phyloP scores from a whole-genome alignment of 2,113 vertebrate species.

The Pomatostomus ruficeps region DNA sequence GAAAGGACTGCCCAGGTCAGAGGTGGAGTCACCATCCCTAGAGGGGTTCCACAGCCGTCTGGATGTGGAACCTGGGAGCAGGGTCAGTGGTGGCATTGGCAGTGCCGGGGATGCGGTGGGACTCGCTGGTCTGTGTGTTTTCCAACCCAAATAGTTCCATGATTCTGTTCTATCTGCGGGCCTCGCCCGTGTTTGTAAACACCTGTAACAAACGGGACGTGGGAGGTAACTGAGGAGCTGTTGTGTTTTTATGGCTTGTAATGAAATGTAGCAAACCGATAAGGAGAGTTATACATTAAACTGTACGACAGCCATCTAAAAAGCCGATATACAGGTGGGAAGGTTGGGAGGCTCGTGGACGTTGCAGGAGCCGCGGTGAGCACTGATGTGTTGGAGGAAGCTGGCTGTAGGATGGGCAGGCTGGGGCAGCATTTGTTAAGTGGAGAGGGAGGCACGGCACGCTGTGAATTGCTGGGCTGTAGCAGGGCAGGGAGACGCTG shows the following conservation, averaged over 20 bases:
- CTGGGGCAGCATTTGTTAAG: not conserved
- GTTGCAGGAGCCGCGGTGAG: rapidly evolving
- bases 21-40: not conserved
- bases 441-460: rapidly evolving
- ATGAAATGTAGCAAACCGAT: not conserved
- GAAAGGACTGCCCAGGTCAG: not conserved
- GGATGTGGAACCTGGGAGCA: not conserved
- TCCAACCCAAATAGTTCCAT: rapidly evolving
- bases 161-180: not conserved
- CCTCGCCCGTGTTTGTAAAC: not conserved
- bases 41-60: not conserved
- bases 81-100: not conserved
- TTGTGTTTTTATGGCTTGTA: rapidly evolving
- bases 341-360: rapidly evolving
- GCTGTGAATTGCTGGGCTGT: rapidly evolving
- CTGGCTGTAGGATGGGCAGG: not conserved
- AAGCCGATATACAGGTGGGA: rapidly evolving
- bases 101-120: rapidly evolving
- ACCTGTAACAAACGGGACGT: rapidly evolving
- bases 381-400: rapidly evolving
- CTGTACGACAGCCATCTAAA: not conserved
- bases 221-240: rapidly evolving
- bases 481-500: rapidly evolving
- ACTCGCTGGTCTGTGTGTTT: not conserved
- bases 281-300: rapidly evolving